Base-by-base conservation (phyloP, 2,888 invertebrate genomes). In the Mechanitis mazaeus region DNA sequence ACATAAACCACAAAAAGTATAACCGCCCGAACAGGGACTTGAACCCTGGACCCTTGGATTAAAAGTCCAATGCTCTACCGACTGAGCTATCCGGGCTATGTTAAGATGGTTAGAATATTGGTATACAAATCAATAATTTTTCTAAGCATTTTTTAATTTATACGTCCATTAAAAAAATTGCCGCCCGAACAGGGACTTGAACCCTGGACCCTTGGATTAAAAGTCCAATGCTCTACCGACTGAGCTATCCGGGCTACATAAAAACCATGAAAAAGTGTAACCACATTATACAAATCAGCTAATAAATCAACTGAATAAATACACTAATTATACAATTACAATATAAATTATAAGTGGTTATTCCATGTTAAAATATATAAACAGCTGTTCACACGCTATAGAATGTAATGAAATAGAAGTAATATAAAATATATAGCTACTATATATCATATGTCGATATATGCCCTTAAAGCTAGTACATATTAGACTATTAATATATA, bases 1-100 rank as follows among this genome's bases (percentile, higher is more conserved):
- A 35, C 6, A 6, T 35, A 35, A 35, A 35, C 4, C 6, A 35
- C 35, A 35, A 35, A 35, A 35, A 35, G 35, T 35, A 35, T 20
- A 20, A 20, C 20, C 92, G 92, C 92, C 92, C 92, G 92, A 92
- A 92, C 93, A 93, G 93, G 93, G 93, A 93, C 93, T 93, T 93
- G 93, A 93, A 93, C 93, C 93, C 93, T 93, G 93, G 93, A 93
- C 93, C 93, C 93, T 93, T 93, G 93, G 93, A 93, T 93, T 93
- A 93, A 93, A 93, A 89, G 89, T 87, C 89, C 89, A 87, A 89
- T 89, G 89, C 90, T 90, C 89, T 91, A 91, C 89, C 90, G 87
- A 91, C 90, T 91, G 90, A 90, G 90, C 90, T 90, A 90, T 42
- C 42, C 42, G 42, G 42, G 42, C 42, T 42, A 42, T 42, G 9